Evolutionary conservation across 1,140 invertebrate species (phyloP), one percentile per base, ranked within the genome.

Genomic region (Tribolium castaneum): DNA sequence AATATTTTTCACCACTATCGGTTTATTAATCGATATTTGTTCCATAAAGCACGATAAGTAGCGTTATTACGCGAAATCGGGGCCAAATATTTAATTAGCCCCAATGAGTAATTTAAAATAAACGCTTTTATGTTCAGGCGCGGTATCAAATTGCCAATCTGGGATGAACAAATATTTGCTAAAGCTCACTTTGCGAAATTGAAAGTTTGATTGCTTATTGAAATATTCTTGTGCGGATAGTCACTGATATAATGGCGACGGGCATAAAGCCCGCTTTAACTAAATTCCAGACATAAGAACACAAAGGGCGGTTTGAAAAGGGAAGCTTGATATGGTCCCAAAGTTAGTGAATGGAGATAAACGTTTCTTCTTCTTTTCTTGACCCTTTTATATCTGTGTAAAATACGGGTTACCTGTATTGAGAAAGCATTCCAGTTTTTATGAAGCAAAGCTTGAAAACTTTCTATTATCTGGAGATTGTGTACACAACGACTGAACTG

Each of bases 181-280:
- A 9, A 25, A 30, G 59, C n/a, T 66, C 59, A 66, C 59, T 66
- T 72, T 50, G 45, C 50, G 14, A 73, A 73, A 35, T 73, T 35
- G 52, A 54, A 54, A 51, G 25, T 51, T 73, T 73, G 30, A 73
- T 73, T 35, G 71, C 49, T 73, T 73, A 73, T 73, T 73, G 71
- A 34, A 52, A 54, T 66, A 66, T 59, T 59, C 22, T 59, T 22
- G 16, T 13, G 45, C 19, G 39, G 34, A 54, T 19, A 72, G 19
- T 54, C n/a, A 54, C 71, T 9, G 25, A 22, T 73, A 54, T 73
- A 45, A 54, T 54, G 13, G 52, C 16, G 49, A 54, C 12, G 22
- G 25, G 52, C 25, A 73, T 72, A 72, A 72, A 73, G 52, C 49
- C 13, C 13, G 12, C 22, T 52, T 51, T 73, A 54, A 54, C 49